Conservation (phyloP, 2,113 vertebrate species). For the Phocoena sinus region DNA sequence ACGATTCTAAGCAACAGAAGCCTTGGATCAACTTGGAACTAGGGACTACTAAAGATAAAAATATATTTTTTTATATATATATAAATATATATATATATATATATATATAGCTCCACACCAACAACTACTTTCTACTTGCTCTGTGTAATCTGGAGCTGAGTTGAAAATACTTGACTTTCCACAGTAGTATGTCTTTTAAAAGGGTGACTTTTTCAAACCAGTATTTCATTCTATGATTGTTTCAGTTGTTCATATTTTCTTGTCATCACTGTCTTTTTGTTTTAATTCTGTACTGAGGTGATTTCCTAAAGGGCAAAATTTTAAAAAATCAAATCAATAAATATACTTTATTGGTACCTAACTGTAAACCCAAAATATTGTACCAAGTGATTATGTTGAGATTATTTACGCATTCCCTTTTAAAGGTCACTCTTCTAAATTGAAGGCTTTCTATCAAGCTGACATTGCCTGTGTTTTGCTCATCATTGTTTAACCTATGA, state of each 20-base stretch:
- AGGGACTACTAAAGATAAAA: background rate
- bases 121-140: background rate
- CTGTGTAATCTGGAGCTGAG: background rate
- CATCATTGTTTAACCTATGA: constrained; percentile 24
- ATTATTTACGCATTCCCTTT: constrained; percentile 40
- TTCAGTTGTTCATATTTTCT: background rate
- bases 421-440: constrained; percentile 49
- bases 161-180: background rate
- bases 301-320: constrained; percentile 34
- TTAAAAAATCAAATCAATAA: constrained; percentile 45
- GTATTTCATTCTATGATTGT: background rate
- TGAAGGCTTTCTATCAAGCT: constrained; percentile 46
- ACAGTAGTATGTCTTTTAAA: background rate
- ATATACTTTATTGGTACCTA: constrained; percentile 28
- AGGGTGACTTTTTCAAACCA: background rate
- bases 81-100: too few relatives aligned
- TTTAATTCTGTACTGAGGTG: constrained; percentile 7
- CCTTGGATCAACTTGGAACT: background rate
- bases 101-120: background rate
- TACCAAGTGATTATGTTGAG: background rate
- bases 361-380: constrained; percentile 15
- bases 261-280: background rate
- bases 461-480: constrained; percentile 17
- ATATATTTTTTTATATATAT: too few relatives aligned
- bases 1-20: background rate